phyloP scores from a whole-genome alignment of 2,797 vertebrate genomes.

The Melopsittacus undulatus region DNA sequence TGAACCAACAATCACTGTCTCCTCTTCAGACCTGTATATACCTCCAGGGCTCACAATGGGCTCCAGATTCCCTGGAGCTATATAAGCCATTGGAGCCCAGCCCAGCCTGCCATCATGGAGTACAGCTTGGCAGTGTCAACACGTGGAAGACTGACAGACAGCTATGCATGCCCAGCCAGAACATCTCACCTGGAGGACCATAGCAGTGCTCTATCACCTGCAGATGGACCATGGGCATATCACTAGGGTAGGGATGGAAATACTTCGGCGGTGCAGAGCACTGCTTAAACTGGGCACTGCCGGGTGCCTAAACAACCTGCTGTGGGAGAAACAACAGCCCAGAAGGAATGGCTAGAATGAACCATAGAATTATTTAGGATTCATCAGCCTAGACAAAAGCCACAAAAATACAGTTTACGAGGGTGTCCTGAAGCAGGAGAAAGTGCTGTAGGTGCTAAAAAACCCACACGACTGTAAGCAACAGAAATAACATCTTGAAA shows the following conservation, averaged over 20 bases:
- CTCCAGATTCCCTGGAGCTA: neutral
- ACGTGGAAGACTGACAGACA: neutral
- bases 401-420: neutral
- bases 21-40: accelerated
- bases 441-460: neutral
- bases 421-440: neutral
- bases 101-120: neutral
- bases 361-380: neutral
- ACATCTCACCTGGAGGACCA: neutral
- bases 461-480: accelerated
- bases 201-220: neutral
- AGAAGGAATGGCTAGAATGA: neutral
- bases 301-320: neutral
- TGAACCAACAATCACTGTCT: neutral
- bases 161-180: neutral
- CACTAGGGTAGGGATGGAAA: neutral
- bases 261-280: neutral
- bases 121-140: neutral
- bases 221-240: neutral
- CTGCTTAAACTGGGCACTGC: neutral
- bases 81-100: neutral
- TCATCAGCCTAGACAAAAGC: neutral
- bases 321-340: neutral
- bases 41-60: neutral
- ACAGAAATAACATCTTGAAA: neutral